phyloP scores from a whole-genome alignment of 2,888 invertebrate genomes.

The Tolmerus cingulatus region DNA sequence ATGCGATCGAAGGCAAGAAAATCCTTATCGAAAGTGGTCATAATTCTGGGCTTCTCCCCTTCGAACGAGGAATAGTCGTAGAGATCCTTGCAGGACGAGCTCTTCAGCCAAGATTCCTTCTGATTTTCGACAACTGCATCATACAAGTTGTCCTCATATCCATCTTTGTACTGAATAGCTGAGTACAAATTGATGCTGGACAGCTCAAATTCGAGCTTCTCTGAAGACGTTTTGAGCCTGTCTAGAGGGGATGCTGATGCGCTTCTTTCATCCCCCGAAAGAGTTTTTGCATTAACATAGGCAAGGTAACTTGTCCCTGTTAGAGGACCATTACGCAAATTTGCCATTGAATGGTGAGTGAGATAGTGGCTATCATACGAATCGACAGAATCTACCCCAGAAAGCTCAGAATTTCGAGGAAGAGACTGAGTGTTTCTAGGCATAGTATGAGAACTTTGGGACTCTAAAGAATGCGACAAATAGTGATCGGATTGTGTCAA shows the following conservation, averaged over 20 bases:
- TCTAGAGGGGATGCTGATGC: conserved; percentile 54
- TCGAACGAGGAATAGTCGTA: conserved; percentile 77
- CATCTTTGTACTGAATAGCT: conserved; percentile 55
- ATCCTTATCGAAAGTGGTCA: conserved; percentile 64
- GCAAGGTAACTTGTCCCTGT: conserved; percentile 55
- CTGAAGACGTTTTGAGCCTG: conserved; percentile 57
- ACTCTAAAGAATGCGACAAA: conserved; percentile 59
- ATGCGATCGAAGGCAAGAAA: conserved; percentile 64
- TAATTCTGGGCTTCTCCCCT: conserved; percentile 64
- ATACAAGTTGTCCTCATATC: conserved; percentile 58
- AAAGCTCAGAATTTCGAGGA: conserved; percentile 61
- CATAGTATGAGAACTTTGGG: conserved; percentile 58
- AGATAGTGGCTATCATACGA: conserved; percentile 63
- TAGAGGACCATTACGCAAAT: conserved; percentile 47
- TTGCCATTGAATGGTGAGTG: conserved; percentile 57
- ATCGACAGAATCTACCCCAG: conserved; percentile 62
- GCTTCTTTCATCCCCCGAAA: conserved; percentile 52
- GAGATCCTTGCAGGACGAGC: conserved; percentile 83
- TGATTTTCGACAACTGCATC: conserved; percentile 56
- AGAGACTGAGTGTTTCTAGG: conserved; percentile 58
- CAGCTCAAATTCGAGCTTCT: conserved; percentile 68
- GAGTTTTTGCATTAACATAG: conserved; percentile 61
- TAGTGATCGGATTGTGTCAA: conserved; percentile 59
- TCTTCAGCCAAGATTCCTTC: conserved; percentile 73
- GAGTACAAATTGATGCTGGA: conserved; percentile 69